phyloP scores from a whole-genome alignment of 2,113 vertebrate species.

The Pitta sordida region DNA sequence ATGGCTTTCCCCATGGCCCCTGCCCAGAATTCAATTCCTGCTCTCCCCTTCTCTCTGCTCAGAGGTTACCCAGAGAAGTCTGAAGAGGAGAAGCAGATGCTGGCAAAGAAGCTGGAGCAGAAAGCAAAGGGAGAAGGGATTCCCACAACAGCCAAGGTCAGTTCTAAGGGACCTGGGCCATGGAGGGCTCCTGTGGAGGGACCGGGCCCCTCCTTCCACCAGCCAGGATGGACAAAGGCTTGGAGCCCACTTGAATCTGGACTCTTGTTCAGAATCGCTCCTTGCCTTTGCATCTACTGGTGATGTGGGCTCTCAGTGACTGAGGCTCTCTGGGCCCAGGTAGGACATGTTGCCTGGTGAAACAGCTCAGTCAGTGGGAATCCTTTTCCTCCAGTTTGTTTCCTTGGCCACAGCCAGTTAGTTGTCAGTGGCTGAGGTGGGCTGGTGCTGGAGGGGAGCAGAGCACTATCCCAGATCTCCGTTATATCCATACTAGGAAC shows the following conservation, averaged over 20 bases:
- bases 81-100: conserved; percentile 86
- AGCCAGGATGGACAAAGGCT: not conserved
- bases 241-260: not conserved
- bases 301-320: not conserved
- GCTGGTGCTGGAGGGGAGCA: not conserved
- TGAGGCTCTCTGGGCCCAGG: not conserved
- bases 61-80: conserved; percentile 87
- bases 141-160: conserved; percentile 93
- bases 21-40: not conserved
- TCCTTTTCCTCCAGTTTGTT: not conserved
- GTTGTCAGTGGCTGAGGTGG: not conserved
- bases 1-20: not conserved
- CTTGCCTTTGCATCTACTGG: accelerated
- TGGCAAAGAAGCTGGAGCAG: conserved; percentile 90
- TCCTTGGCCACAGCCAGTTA: not conserved
- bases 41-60: not conserved
- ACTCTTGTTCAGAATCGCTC: not conserved
- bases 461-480: not conserved
- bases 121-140: conserved; percentile 90
- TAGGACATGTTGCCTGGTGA: not conserved
- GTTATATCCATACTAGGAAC: not conserved
- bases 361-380: not conserved
- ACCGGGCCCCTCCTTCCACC: not conserved
- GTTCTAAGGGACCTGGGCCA: not conserved
- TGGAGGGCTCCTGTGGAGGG: not conserved